phyloP scores from a whole-genome alignment of 1,140 invertebrate species.

The Probaryconus sp. region DNA sequence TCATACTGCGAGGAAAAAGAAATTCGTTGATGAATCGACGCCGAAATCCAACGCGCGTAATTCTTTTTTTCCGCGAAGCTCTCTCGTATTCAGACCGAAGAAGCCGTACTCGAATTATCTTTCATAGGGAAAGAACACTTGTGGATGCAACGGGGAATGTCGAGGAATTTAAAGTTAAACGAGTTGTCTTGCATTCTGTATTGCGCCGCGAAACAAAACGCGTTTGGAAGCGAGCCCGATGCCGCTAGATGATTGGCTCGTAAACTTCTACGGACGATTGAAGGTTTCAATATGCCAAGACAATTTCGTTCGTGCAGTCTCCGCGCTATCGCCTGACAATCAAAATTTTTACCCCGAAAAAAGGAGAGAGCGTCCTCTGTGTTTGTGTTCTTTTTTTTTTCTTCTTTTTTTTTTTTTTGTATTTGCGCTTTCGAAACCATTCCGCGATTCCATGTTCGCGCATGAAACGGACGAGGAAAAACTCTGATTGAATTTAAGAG shows the following conservation, averaged over 20 bases:
- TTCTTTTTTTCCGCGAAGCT: conserved; percentile 9
- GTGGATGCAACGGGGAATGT: conserved; percentile 11
- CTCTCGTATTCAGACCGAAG: too few relatives aligned
- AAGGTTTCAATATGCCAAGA: conserved; percentile 52
- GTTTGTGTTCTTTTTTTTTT: too few relatives aligned
- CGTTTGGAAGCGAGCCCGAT: conserved; percentile 35
- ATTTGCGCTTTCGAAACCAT: too few relatives aligned
- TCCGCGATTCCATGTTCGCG: too few relatives aligned
- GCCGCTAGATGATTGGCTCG: conserved; percentile 38
- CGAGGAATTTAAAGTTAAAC: conserved; percentile 39
- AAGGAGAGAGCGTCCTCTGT: conserved; percentile 1
- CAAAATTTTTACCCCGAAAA: conserved; percentile 24
- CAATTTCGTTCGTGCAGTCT: conserved; percentile 42
- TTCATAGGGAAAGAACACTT: conserved; percentile 10
- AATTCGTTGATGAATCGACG: conserved; percentile 7
- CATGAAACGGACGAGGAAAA: too few relatives aligned
- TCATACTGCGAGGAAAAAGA: too few relatives aligned
- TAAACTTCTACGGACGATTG: conserved; percentile 50
- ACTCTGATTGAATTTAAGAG: conserved; percentile 46
- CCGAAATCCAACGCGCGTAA: conserved; percentile 9
- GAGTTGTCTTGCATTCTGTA: conserved; percentile 40
- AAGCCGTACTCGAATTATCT: conserved; percentile 7
- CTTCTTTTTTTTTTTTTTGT: too few relatives aligned
- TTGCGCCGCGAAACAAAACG: conserved; percentile 44
- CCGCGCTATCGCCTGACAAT: conserved; percentile 33